Evolutionary conservation across 2,888 invertebrate genomes (phyloP).

Genomic region (Leptinotarsa juncta): DNA sequence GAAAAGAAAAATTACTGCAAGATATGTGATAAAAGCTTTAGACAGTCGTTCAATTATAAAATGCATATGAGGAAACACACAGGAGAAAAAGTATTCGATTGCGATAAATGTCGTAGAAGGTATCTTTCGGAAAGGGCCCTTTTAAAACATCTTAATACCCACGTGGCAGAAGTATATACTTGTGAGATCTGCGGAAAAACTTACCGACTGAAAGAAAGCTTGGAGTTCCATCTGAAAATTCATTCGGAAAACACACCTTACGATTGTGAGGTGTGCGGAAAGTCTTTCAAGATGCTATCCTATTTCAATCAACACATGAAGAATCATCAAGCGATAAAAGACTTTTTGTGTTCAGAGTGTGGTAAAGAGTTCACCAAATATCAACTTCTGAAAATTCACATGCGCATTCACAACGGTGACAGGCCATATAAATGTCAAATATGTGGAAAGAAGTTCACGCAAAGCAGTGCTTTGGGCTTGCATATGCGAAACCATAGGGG

Average conservation of each 20-base stretch:
- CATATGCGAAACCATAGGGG: constrained; percentile 64
- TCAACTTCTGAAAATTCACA: constrained; percentile 55
- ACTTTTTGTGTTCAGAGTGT: constrained; percentile 59
- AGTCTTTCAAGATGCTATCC: constrained; percentile 51
- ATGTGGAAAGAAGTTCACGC: constrained; percentile 59
- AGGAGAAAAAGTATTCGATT: constrained; percentile 11
- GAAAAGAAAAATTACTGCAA: constrained; percentile 4
- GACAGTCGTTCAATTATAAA: neutral
- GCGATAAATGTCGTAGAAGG: constrained; percentile 3
- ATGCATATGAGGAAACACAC: constrained; percentile 7
- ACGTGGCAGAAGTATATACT: constrained; percentile 35
- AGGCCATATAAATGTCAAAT: constrained; percentile 49
- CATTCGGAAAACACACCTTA: constrained; percentile 56
- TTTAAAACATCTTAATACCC: neutral
- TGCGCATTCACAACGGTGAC: constrained; percentile 56
- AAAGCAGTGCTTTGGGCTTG: constrained; percentile 64
- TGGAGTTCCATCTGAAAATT: constrained; percentile 48
- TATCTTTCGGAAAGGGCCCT: neutral
- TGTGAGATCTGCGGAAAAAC: constrained; percentile 51
- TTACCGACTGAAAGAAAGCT: constrained; percentile 47
- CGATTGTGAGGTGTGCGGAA: constrained; percentile 54
- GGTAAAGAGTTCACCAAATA: constrained; percentile 57
- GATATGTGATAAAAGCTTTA: constrained; percentile 4
- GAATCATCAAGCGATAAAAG: constrained; percentile 43
- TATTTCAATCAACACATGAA: constrained; percentile 53